Evolutionary conservation across 2,888 invertebrate species (phyloP), one percentile per base, ranked within the genome.

Genomic region (Apocheima hispidaria): DNA sequence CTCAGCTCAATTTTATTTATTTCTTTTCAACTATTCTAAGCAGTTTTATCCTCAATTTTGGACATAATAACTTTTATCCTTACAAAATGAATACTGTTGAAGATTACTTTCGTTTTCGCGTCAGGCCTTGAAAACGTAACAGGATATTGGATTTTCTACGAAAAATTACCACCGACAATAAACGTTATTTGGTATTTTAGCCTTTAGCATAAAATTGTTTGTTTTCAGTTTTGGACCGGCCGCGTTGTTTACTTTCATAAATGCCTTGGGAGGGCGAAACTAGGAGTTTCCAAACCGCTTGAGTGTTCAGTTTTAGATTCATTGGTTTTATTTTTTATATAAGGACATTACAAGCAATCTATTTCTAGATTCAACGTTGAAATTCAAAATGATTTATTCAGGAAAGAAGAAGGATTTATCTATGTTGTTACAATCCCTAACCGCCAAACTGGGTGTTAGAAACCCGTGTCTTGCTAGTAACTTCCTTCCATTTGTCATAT

Each of bases 171-270:
- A 35, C 48, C n/a, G 28, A 50, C 41, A 54, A 60, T 60, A 60
- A 60, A 54, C 52, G 33, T 40, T 49, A 35, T 44, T 53, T 38
- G 60, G 36, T 60, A 48, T 60, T 60, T 50, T 50, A 60, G 35
- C 60, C 41, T 50, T 54, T 43, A 51, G 44, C 26, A 51, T 50
- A 55, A 60, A 55, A 61, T 61, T 61, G 51, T 61, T 56, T 55
- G 53, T 53, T 53, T 53, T 60, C 59, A 49, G 55, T 60, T 60
- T 43, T 49, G 53, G 59, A 44, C 41, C 36, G 59, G 60, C 44
- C 23, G 50, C 33, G 33, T 28, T 46, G 52, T 56, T 62, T 56
- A 41, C 56, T 56, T 26, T 38, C 26, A 36, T 56, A 56, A 62
- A 62, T 56, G 56, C 56, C 16, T 48, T 56, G 56, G 38, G 48